Evolutionary conservation across 2,888 invertebrate species (phyloP), one percentile per base, ranked within the genome.

Genomic region (Trypoxylon attenuatum): DNA sequence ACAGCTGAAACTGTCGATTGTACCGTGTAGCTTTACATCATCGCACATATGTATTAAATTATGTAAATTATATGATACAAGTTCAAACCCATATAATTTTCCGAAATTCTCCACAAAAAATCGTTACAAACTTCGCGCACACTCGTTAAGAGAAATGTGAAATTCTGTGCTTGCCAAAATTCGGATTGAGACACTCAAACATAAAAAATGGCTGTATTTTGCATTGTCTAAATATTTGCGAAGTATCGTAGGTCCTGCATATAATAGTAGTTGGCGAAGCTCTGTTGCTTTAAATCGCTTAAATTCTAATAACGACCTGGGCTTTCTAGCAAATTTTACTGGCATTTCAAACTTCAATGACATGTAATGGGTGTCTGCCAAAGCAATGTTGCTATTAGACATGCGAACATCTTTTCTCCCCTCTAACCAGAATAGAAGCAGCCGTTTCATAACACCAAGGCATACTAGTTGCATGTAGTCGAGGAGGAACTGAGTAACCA

Each of bases 81-180:
- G 15, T 49, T 49, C 49, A 25, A 49, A 29, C 13, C 49, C 49
- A 29, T 49, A 27, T n/a, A 49, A 15, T 15, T 10, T 33, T 49
- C 19, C 29, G 10, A 27, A 49, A 49, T 5, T 49, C 18, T 27
- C 19, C n/a, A 49, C 33, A 29, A 49, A 49, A 49, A 25, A 49
- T 25, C 15, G 3, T 25, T 23, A 25, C 16, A 46, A 46, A 19
- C 19, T 19, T 19, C 18, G 4, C 19, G 19, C 42, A 42, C 19
- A 42, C 16, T 42, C 42, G 19, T 19, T 42, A 19, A 29, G 29
- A 29, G 29, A 29, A 29, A 29, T 41, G 19, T 41, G 41, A 41
- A 41, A 41, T 41, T 41, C 41, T 41, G 16, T 41, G 41, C 41
- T 41, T 41, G 19, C 16, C 41, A 41, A 41, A 18, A 10, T 41